A percentile compares a stretch with the other conserved stretches of the same genome.
Evolutionary conservation across 2,797 vertebrate genomes (phyloP).

Genomic region (Atherinosoma microstoma): DNA sequence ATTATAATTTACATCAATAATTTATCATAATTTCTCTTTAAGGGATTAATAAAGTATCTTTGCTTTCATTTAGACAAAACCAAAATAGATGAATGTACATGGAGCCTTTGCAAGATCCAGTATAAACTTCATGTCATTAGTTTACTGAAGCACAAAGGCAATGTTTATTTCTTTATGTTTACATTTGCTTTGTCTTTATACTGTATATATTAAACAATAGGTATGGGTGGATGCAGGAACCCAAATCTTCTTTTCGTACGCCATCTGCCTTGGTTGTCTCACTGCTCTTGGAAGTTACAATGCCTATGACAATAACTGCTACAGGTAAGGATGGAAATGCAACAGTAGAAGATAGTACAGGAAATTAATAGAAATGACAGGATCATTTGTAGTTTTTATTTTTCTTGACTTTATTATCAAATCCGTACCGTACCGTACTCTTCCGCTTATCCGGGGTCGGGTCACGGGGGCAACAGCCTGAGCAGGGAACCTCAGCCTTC

Average conservation of each 20-base stretch:
- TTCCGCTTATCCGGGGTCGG: too few species aligned
- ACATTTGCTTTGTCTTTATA: constrained; percentile 19
- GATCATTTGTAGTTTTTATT: not conserved
- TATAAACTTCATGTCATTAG: not conserved
- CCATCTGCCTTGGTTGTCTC: constrained; percentile 97
- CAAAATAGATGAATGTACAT: not conserved
- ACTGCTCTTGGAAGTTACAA: constrained; percentile 98
- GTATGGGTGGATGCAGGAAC: constrained; percentile 99
- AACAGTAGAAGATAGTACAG: too few species aligned
- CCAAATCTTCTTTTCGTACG: constrained; percentile 99
- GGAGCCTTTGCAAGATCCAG: not conserved
- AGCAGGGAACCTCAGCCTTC: too few species aligned
- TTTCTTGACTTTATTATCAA: not conserved
- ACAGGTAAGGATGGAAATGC: constrained; percentile 87
- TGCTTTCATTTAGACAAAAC: not conserved
- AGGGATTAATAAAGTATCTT: too few species aligned
- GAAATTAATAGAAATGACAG: not conserved
- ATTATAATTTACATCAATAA: too few species aligned
- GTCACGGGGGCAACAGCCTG: too few species aligned
- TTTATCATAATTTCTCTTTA: too few species aligned
- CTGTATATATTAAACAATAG: constrained; percentile 74
- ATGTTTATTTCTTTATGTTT: not conserved
- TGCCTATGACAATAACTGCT: constrained; percentile 98
- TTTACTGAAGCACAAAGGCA: not conserved
- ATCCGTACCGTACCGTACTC: too few species aligned